A percentile compares a stretch with the other conserved stretches of the same genome.
These are phyloP conservation scores for Alosa sapidissima DNA, from an alignment of 2,797 vertebrate genomes.

Conservation along the genomic window DNA sequence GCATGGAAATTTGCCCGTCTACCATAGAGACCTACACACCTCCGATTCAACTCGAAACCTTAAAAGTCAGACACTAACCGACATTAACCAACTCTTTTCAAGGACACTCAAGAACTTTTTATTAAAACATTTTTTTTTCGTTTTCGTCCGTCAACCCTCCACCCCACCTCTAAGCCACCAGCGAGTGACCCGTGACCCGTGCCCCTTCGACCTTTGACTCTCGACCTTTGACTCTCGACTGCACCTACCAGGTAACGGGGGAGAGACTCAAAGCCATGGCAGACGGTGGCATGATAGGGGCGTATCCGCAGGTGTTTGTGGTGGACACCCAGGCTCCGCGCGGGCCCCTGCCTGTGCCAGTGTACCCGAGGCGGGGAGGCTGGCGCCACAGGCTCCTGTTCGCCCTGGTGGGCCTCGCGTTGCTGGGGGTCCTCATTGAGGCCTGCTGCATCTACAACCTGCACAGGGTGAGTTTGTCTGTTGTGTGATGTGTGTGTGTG, in stretches of 20 bases:
- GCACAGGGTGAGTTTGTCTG: slow-evolving; percentile 6
- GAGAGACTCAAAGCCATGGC: neutral
- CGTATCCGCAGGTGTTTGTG: neutral
- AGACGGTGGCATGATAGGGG: neutral
- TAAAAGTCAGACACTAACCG: neutral
- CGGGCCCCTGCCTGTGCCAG: neutral
- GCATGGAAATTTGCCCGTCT: neutral
- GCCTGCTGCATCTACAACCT: slow-evolving; percentile 17
- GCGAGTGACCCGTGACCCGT: too few relatives aligned
- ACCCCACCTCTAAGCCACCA: neutral
- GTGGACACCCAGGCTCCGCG: neutral
- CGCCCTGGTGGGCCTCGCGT: neutral
- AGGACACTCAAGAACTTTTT: neutral
- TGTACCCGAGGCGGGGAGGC: neutral
- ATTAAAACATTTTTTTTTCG: too few relatives aligned
- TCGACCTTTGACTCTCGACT: too few relatives aligned
- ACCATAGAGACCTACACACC: neutral
- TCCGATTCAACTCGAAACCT: neutral
- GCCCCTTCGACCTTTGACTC: too few relatives aligned
- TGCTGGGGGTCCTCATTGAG: slow-evolving; percentile 5
- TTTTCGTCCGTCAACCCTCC: neutral
- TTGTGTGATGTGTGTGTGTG: neutral
- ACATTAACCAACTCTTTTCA: neutral
- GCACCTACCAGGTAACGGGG: too few relatives aligned
- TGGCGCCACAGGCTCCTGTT: neutral